Evolutionary conservation across 2,797 vertebrate genomes (phyloP).

Genomic region (Carduelis carduelis): DNA sequence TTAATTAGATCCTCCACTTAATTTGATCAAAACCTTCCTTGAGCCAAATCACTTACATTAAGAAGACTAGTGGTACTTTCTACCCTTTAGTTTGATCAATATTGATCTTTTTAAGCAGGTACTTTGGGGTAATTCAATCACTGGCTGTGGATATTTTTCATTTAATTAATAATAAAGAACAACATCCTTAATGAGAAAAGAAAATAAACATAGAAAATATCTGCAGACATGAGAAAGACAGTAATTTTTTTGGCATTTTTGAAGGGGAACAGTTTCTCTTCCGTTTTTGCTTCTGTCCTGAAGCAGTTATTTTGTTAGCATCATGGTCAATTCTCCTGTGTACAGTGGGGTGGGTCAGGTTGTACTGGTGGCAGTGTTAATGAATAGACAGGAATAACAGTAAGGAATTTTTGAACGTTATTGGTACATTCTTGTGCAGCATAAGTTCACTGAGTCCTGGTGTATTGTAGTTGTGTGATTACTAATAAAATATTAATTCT

Average conservation of each 20-base stretch:
- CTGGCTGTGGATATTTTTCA: slow-evolving; percentile 41
- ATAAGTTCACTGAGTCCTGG: neutral
- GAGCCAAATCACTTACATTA: slow-evolving; percentile 67
- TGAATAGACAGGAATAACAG: neutral
- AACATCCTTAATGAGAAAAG: neutral
- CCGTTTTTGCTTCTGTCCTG: neutral
- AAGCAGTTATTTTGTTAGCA: neutral
- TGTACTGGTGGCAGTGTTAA: neutral
- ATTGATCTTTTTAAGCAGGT: slow-evolving; percentile 52
- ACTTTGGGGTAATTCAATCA: slow-evolving; percentile 62
- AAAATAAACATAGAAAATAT: neutral
- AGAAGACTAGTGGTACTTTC: slow-evolving; percentile 32
- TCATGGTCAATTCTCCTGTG: neutral
- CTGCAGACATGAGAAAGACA: neutral
- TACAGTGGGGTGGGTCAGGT: neutral
- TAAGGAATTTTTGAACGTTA: neutral
- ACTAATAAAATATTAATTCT: neutral
- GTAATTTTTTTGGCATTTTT: neutral
- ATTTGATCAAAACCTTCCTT: slow-evolving; percentile 64
- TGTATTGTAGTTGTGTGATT: neutral
- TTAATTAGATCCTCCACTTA: slow-evolving; percentile 69
- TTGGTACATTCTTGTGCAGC: neutral
- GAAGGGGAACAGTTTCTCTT: neutral
- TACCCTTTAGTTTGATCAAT: slow-evolving; percentile 63
- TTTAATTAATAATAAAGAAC: slow-evolving; percentile 63